Conservation (phyloP, 2,113 vertebrate genomes). For the Ancistrus triradiatus region DNA sequence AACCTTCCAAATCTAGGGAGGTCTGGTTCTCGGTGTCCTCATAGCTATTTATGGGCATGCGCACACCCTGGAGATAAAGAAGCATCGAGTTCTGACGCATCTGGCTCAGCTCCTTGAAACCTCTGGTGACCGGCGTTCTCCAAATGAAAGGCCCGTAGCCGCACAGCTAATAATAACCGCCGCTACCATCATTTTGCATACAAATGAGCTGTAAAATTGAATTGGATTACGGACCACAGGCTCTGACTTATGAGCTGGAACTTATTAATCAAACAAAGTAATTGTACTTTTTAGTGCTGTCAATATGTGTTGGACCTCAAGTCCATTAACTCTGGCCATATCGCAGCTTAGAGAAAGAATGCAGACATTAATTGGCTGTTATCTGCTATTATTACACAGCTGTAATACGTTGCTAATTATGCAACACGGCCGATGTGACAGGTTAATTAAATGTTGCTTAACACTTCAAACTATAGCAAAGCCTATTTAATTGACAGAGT, state of each 20-base stretch:
- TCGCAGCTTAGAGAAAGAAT: neutral
- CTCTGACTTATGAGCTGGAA: constrained; percentile 51
- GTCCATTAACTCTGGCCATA: neutral
- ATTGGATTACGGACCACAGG: constrained; percentile 61
- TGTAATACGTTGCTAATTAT: neutral
- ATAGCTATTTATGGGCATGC: too few species aligned
- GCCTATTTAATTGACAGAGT: too few species aligned
- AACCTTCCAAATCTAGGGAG: too few species aligned
- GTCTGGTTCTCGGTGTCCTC: too few species aligned
- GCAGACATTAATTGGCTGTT: neutral
- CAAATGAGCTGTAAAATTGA: constrained; percentile 59
- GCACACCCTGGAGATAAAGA: too few species aligned
- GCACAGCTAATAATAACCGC: constrained; percentile 62
- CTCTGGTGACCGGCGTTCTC: neutral
- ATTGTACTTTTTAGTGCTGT: constrained; percentile 23
- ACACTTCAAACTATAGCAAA: too few species aligned
- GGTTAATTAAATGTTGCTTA: too few species aligned
- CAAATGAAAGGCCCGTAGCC: neutral
- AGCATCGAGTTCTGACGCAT: too few species aligned
- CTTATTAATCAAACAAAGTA: constrained; percentile 55
- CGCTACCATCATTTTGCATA: constrained; percentile 53
- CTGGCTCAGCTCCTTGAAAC: neutral
- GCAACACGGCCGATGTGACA: neutral
- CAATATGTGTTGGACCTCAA: neutral
- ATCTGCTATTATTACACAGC: neutral